Evolutionary conservation across 64 coral and sea anemone species (phyloP).

Genomic region (Montipora capricornis): DNA sequence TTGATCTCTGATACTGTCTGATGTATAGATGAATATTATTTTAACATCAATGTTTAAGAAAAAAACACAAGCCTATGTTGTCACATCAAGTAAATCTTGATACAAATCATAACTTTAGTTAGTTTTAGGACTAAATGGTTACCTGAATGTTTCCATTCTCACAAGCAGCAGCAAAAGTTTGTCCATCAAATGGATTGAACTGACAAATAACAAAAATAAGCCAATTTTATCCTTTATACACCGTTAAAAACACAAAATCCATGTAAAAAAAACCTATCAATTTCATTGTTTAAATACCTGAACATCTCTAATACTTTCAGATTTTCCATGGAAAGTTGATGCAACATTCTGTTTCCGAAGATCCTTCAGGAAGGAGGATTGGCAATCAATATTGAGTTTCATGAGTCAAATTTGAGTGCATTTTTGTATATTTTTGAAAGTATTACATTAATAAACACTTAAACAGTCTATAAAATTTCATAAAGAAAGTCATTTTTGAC

Average conservation of each 20-base stretch:
- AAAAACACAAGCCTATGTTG: background rate
- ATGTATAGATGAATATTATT: no score
- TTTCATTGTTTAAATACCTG: constrained; percentile 63
- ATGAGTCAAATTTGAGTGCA: no score
- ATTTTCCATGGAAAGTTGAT: constrained; percentile 77
- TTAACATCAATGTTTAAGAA: no score
- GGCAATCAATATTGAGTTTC: background rate
- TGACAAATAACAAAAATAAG: background rate
- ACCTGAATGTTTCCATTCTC: constrained; percentile 86
- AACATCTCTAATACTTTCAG: constrained; percentile 95
- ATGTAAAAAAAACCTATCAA: background rate
- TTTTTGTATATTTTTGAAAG: no score
- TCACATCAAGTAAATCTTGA: no score
- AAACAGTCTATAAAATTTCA: no score
- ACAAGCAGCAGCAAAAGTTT: constrained; percentile 70
- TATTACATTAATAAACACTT: no score
- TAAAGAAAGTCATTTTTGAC: no score
- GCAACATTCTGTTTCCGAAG: constrained; percentile 75
- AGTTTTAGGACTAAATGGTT: background rate
- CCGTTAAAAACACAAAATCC: background rate
- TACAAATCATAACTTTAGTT: no score
- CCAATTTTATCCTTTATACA: background rate
- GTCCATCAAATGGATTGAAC: constrained; percentile 85
- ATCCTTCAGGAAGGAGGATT: constrained; percentile 51
- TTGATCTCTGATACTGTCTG: no score